Percentiles rank a stretch among this genome's conserved stretches.
phyloP scores from a whole-genome alignment of 2,888 invertebrate species.

The Apeira syringaria region DNA sequence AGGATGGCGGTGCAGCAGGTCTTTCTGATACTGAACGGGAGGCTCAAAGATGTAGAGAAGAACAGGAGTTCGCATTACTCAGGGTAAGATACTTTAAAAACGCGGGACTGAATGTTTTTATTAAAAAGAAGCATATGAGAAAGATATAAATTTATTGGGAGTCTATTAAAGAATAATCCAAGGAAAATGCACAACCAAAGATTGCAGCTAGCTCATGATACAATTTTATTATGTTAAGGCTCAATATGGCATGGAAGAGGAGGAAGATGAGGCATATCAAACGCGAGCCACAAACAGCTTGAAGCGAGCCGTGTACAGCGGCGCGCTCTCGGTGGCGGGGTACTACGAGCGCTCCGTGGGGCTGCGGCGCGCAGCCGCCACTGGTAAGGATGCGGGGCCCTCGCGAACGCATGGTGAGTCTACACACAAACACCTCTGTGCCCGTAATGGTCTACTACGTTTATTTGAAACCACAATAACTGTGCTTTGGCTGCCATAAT shows the following conservation, averaged over 20 bases:
- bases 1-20: constrained; percentile 65
- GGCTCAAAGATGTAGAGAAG: constrained; percentile 88
- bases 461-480: too few species aligned
- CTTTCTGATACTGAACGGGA: constrained; percentile 76
- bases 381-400: constrained; percentile 91
- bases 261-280: constrained; percentile 89
- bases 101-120: too few species aligned
- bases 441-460: too few species aligned
- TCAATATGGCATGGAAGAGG: constrained; percentile 95
- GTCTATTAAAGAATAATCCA: too few species aligned
- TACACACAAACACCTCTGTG: too few species aligned
- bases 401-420: constrained; percentile 91
- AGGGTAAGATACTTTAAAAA: constrained; percentile 66
- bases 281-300: constrained; percentile 91
- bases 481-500: too few species aligned
- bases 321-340: constrained; percentile 92
- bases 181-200: too few species aligned
- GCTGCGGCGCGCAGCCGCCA: constrained; percentile 88
- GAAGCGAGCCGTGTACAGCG: constrained; percentile 92
- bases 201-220: too few species aligned
- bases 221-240: constrained; percentile 74
- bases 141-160: too few species aligned
- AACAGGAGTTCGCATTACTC: constrained; percentile 91
- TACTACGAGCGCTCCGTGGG: constrained; percentile 93
- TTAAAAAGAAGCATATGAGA: too few species aligned